phyloP scores from a whole-genome alignment of 2,113 vertebrate species.

The Gallinago media region DNA sequence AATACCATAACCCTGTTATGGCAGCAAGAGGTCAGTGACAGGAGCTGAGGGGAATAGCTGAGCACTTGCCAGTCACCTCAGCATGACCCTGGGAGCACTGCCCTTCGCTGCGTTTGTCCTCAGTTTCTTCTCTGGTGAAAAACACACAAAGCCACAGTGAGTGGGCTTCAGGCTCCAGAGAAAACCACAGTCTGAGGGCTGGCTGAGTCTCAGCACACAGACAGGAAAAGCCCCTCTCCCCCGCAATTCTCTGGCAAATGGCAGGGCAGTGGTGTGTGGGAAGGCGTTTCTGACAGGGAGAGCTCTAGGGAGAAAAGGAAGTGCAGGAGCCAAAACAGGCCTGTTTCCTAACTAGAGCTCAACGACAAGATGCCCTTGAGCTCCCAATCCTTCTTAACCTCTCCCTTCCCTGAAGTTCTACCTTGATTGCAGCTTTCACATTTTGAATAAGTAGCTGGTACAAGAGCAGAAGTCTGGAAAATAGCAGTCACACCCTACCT shows the following conservation, averaged over 20 bases:
- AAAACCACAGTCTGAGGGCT: constrained; percentile 73
- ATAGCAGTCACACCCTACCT: background rate
- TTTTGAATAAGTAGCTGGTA: background rate
- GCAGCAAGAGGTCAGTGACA: background rate
- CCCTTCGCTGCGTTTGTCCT: constrained; percentile 1
- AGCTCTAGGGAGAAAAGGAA: constrained; percentile 69
- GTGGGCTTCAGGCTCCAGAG: constrained; percentile 56
- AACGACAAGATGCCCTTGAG: constrained; percentile 63
- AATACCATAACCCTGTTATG: background rate
- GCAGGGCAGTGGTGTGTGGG: constrained; percentile 69
- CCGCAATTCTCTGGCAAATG: constrained; percentile 73
- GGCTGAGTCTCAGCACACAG: constrained; percentile 66
- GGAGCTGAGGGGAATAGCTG: background rate
- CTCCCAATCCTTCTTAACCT: constrained; percentile 26
- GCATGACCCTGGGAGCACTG: constrained; percentile 9
- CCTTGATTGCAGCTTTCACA: background rate
- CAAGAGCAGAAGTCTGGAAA: background rate
- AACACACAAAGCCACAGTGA: constrained; percentile 52
- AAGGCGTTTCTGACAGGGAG: constrained; percentile 74
- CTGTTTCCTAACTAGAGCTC: constrained; percentile 48
- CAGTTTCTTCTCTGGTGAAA: constrained; percentile 55
- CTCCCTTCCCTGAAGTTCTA: constrained; percentile 47
- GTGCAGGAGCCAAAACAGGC: constrained; percentile 67
- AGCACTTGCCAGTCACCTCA: background rate
- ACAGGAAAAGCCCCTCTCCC: constrained; percentile 78